phyloP scores from a whole-genome alignment of 1,140 invertebrate genomes.

The Euwallacea fornicatus region DNA sequence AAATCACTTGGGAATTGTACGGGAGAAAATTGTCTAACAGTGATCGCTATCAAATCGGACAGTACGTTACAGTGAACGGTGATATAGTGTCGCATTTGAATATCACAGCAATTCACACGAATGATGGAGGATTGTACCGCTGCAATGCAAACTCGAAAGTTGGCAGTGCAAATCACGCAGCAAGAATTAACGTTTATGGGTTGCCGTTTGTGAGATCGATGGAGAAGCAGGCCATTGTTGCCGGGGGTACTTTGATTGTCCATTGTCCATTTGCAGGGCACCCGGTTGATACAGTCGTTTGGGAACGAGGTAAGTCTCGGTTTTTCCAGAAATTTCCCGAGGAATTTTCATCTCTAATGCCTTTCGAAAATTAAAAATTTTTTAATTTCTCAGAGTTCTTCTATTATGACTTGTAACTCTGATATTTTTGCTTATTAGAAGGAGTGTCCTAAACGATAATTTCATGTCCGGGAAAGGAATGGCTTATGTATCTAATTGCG shows the following conservation, averaged over 20 bases:
- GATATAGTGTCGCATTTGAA: conserved; percentile 94
- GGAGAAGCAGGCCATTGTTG: conserved; percentile 93
- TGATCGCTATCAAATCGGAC: conserved; percentile 79
- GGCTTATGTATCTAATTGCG: background rate
- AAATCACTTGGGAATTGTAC: conserved; percentile 93
- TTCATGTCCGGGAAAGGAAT: background rate
- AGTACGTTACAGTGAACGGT: conserved; percentile 84
- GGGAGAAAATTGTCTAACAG: conserved; percentile 80
- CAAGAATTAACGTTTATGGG: conserved; percentile 90
- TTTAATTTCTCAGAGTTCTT: too few relatives aligned
- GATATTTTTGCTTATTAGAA: too few relatives aligned
- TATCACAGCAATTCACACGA: conserved; percentile 87
- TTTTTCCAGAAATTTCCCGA: background rate
- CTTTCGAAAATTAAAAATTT: too few relatives aligned
- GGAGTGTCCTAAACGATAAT: too few relatives aligned
- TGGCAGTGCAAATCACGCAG: conserved; percentile 82
- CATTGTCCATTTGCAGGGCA: conserved; percentile 93
- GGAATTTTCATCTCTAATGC: background rate
- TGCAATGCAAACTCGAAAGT: conserved; percentile 91
- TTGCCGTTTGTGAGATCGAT: conserved; percentile 86
- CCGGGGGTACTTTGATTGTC: conserved; percentile 84
- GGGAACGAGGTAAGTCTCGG: conserved; percentile 75
- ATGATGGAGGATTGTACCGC: conserved; percentile 87
- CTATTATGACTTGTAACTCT: too few relatives aligned
- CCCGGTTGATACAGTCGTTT: conserved; percentile 89